phyloP scores from a whole-genome alignment of 2,113 vertebrate species.

The Centrocercus urophasianus region DNA sequence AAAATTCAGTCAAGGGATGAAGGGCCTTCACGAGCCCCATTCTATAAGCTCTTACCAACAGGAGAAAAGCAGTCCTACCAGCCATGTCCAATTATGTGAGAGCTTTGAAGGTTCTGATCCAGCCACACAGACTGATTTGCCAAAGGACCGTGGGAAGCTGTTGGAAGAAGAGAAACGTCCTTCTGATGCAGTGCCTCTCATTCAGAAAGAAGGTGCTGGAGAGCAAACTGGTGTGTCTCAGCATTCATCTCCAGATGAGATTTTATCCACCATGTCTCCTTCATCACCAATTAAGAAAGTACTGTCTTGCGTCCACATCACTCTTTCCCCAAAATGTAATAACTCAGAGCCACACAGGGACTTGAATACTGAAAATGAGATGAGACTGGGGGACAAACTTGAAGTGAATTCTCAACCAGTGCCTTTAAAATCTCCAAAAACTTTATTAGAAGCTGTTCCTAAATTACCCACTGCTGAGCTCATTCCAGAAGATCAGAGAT shows the following conservation, averaged over 20 bases:
- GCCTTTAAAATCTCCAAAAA: neutral
- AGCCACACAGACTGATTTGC: neutral
- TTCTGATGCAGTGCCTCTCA: neutral
- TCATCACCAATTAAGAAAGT: conserved; percentile 63
- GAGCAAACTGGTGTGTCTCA: neutral
- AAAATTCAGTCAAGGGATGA: fast-evolving
- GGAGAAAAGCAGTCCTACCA: neutral
- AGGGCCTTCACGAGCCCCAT: neutral
- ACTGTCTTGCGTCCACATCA: conserved; percentile 82
- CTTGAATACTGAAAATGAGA: neutral
- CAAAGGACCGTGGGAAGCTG: neutral
- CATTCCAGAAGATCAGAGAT: neutral
- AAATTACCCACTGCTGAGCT: neutral
- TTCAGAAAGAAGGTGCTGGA: neutral
- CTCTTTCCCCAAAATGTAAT: conserved; percentile 75
- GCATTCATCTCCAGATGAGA: neutral
- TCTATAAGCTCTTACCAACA: neutral
- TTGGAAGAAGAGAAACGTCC: neutral
- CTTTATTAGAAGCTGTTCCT: neutral
- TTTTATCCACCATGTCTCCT: neutral
- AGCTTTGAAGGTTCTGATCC: neutral
- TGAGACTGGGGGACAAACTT: neutral
- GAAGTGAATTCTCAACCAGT: neutral
- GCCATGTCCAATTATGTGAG: neutral
- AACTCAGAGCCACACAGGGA: neutral